Percentiles rank a stretch among this genome's conserved stretches.
Conservation (phyloP, 2,888 invertebrate genomes). For the Aleiodes alternator region DNA sequence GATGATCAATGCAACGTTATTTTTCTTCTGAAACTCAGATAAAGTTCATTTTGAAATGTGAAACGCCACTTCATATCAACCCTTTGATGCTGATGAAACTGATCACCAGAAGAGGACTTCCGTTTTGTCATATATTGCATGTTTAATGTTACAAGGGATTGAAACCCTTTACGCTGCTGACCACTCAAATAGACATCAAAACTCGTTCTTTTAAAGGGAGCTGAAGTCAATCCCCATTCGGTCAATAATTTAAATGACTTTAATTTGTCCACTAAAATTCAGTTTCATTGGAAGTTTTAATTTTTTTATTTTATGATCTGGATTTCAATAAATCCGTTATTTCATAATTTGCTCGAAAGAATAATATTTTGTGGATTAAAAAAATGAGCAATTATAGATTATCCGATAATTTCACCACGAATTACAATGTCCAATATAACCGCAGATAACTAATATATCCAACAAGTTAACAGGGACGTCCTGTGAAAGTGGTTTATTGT, state of each 20-base stretch:
- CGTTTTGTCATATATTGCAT: slow-evolving; percentile 8
- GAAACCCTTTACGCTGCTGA: slow-evolving; percentile 1
- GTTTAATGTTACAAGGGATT: slow-evolving; percentile 22
- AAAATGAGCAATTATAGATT: neutral
- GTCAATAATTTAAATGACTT: slow-evolving; percentile 7
- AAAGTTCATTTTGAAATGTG: too few species aligned
- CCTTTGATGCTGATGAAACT: slow-evolving; percentile 25
- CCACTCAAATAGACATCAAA: slow-evolving; percentile 28
- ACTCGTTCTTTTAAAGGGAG: neutral
- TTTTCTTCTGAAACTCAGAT: neutral
- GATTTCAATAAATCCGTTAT: too few species aligned
- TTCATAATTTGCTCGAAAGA: too few species aligned
- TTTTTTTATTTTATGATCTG: too few species aligned
- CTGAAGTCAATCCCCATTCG: neutral
- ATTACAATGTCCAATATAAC: slow-evolving; percentile 28
- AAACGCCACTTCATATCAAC: neutral
- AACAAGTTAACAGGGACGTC: neutral
- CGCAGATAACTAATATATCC: slow-evolving; percentile 13
- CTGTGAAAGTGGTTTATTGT: slow-evolving; percentile 13
- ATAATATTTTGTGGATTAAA: neutral
- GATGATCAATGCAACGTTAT: neutral
- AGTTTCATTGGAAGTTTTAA: neutral
- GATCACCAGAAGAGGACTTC: slow-evolving; percentile 8
- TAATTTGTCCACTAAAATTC: slow-evolving; percentile 1
- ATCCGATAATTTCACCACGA: slow-evolving; percentile 14